Evolutionary conservation across 2,797 vertebrate species (phyloP).

Genomic region (Brachyrhaphis roseni): DNA sequence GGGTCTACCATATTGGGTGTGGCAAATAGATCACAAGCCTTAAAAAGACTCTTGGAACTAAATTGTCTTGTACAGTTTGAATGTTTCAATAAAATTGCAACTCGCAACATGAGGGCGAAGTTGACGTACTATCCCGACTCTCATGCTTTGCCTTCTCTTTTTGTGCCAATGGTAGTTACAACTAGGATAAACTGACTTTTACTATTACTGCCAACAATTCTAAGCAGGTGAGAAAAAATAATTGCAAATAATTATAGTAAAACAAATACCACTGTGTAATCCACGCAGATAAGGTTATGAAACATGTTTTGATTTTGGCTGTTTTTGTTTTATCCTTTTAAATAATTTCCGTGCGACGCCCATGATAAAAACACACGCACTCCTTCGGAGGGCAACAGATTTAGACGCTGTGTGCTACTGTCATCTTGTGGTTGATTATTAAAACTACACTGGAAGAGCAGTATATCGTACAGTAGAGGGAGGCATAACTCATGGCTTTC

Average conservation of each 20-base stretch:
- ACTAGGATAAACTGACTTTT: too few species aligned
- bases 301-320: background rate
- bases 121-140: background rate
- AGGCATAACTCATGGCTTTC: slow-evolving; percentile 40
- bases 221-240: background rate
- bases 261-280: background rate
- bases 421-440: slow-evolving; percentile 60
- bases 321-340: background rate
- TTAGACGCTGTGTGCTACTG: slow-evolving; percentile 30
- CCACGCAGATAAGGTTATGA: background rate
- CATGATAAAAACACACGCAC: slow-evolving; percentile 10
- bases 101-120: background rate
- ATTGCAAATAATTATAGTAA: background rate
- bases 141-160: background rate
- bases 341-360: slow-evolving; percentile 17
- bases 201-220: background rate
- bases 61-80: background rate
- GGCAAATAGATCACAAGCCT: background rate
- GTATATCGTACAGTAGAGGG: slow-evolving; percentile 57
- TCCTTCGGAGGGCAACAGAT: accelerated
- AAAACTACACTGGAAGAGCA: slow-evolving; percentile 9
- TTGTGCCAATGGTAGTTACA: background rate
- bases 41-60: background rate
- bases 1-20: background rate
- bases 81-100: background rate